Base-by-base conservation (phyloP, 2,888 invertebrate genomes). In the Thymelicus lineola region DNA sequence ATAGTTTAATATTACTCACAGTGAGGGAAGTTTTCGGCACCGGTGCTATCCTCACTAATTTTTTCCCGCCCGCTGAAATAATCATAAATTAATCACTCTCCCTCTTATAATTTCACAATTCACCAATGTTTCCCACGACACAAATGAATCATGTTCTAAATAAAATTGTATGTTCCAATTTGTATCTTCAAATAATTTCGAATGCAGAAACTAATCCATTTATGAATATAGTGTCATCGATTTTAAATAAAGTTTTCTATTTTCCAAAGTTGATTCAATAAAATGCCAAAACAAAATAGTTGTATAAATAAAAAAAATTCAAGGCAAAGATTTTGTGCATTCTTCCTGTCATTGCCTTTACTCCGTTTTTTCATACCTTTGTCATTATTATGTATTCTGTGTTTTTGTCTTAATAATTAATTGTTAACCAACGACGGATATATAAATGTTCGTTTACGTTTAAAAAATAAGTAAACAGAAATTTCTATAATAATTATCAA, bases 41-140 rank as follows among this genome's bases (percentile, higher is more conserved):
- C 1, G 92, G 91, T 48, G 91, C 90, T 80, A 93, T 88, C 77
- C 88, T 79, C 75, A 93, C 87, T 64, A 93, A 77, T 75, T 88
- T 91, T 73, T 86, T 89, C 46, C 81, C 42, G 14, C 82, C 73
- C 74, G 81, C 84, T 82, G 79, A 63, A 74, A 74, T 28, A 48
- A 71, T 12, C 20, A 69, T 38, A 71, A 70, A 17, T 64, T 63
- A 60, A 64, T 61, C 20, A 69, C 2, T 48, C 79, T 48, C 79
- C 76, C 77, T 55, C 12, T 6, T 35, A 73, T 77, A 77, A 79
- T 79, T 74, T 66, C 70, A 74, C 68, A 69, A 75, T 75, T 80
- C 79, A 77, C 76, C 17, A 80, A 76, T 67, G 68, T 75, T 73
- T 59, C 28, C 48, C 42, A 62, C 42, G 58, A 72, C 70, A 71